Conservation (phyloP, 2,113 vertebrate species). For the Gnathonemus echidnorhynchus region DNA sequence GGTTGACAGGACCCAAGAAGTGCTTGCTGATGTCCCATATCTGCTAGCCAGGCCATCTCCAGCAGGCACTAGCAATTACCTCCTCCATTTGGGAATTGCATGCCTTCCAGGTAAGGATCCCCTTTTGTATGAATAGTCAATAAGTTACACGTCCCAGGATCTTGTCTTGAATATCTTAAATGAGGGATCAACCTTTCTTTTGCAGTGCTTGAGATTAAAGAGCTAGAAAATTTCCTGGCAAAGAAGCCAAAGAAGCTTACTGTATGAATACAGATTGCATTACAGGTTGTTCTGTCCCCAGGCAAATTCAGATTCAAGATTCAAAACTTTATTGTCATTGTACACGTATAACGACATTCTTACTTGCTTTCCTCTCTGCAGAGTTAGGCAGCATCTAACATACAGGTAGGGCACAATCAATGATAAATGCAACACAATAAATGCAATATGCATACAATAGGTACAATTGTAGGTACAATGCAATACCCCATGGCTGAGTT, state of each 20-base stretch:
- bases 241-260: neutral
- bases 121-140: neutral
- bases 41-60: conserved; percentile 46
- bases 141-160: neutral
- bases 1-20: conserved; percentile 22
- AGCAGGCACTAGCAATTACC: conserved; percentile 53
- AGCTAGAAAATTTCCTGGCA: neutral
- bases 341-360: neutral
- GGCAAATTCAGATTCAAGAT: neutral
- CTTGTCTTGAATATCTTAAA: neutral
- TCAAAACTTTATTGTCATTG: neutral
- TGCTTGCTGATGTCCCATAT: conserved; percentile 20
- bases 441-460: neutral
- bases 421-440: neutral
- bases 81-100: conserved; percentile 66
- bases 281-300: neutral
- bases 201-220: neutral
- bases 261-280: neutral
- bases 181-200: neutral
- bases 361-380: neutral
- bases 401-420: neutral
- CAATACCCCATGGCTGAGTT: neutral
- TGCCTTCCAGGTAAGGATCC: conserved; percentile 73
- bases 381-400: neutral
- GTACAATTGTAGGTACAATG: neutral